These are phyloP conservation scores for Tillus elongatus DNA, from an alignment of 2,888 invertebrate genomes.

Conservation along the genomic window DNA sequence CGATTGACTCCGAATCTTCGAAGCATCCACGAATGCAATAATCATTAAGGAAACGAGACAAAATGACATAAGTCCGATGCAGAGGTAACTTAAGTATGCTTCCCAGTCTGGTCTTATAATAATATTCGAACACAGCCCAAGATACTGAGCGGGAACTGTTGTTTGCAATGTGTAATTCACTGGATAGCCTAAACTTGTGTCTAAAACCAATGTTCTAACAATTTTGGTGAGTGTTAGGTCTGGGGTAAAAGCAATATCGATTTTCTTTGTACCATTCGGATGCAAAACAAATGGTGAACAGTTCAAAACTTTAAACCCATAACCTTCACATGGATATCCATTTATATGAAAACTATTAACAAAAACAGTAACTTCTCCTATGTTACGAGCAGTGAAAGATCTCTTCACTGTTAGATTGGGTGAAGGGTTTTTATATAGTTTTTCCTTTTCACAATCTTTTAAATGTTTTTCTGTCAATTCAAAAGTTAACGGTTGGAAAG, in stretches of 20 bases:
- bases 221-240: conserved; percentile 76
- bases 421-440: conserved; percentile 33
- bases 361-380: conserved; percentile 79
- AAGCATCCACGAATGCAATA: conserved; percentile 63
- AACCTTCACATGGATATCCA: conserved; percentile 62
- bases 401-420: conserved; percentile 68
- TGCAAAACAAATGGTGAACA: conserved; percentile 61
- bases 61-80: conserved; percentile 50
- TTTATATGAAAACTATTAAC: conserved; percentile 60
- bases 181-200: conserved; percentile 51
- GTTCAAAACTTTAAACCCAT: conserved; percentile 69
- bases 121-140: conserved; percentile 59
- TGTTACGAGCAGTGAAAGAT: conserved; percentile 78
- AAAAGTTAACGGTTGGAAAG: conserved; percentile 65
- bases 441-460: conserved; percentile 45
- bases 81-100: conserved; percentile 53
- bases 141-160: conserved; percentile 49
- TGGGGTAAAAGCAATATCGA: conserved; percentile 82
- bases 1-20: conserved; percentile 53
- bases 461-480: conserved; percentile 59
- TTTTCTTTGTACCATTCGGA: conserved; percentile 64
- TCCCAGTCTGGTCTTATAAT: conserved; percentile 74
- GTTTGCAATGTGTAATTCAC: conserved; percentile 65
- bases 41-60: conserved; percentile 57
- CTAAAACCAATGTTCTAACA: conserved; percentile 52